phyloP scores from a whole-genome alignment of 2,888 invertebrate genomes.

The Mesorhabditis spiculigera region DNA sequence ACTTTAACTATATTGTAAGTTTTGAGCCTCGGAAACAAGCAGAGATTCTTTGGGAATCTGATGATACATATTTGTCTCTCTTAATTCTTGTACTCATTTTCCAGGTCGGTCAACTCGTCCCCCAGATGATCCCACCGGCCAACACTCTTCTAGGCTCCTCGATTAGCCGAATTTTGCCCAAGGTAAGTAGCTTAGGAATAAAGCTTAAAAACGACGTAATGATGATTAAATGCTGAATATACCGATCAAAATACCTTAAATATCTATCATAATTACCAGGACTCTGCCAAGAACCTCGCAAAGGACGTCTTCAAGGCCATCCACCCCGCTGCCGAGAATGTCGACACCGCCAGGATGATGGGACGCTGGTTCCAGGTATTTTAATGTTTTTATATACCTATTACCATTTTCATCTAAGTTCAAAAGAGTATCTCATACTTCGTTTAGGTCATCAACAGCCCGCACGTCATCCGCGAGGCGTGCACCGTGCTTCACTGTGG shows the following conservation, averaged over 20 bases:
- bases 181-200: constrained; percentile 17
- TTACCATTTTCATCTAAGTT: too few relatives aligned
- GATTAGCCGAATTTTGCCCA: constrained; percentile 56
- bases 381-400: background rate
- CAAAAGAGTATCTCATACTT: background rate
- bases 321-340: constrained; percentile 57
- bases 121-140: constrained; percentile 59
- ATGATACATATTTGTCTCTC: background rate
- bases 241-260: background rate
- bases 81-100: background rate
- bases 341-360: constrained; percentile 59
- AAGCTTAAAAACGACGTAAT: background rate
- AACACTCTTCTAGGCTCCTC: constrained; percentile 58
- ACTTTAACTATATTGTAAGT: constrained; percentile 57
- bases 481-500: constrained; percentile 59
- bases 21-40: background rate
- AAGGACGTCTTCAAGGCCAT: constrained; percentile 57
- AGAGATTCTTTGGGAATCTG: background rate
- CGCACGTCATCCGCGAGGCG: constrained; percentile 59
- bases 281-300: constrained; percentile 57
- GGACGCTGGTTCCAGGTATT: constrained; percentile 59
- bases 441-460: constrained; percentile 55
- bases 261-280: constrained; percentile 14
- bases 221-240: background rate
- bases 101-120: constrained; percentile 57